A percentile compares a stretch with the other conserved stretches of the same genome.
Conservation (phyloP, 1,140 invertebrate species). For the Neodiprion fabricii region DNA sequence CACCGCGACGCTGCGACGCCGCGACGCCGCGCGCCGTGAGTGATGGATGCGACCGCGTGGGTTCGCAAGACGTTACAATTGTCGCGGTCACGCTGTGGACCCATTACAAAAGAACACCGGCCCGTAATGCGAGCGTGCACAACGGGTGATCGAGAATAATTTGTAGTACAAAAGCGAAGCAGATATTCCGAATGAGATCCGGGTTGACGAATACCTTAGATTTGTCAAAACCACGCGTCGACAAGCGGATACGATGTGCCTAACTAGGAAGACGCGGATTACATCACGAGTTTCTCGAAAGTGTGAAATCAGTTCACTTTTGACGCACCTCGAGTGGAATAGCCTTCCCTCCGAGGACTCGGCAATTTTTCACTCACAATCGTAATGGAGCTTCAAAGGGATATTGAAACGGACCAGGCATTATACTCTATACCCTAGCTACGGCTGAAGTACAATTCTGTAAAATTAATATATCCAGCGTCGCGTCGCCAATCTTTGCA, state of each 20-base stretch:
- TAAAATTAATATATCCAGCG: no score
- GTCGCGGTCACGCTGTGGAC: not conserved
- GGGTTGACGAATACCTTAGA: not conserved
- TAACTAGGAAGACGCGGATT: no score
- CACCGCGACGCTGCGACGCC: not conserved
- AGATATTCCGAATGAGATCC: not conserved
- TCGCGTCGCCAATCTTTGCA: no score
- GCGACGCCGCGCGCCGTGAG: not conserved
- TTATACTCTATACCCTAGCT: no score
- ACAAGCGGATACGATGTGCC: not conserved
- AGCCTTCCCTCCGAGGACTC: no score
- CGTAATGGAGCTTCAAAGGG: no score
- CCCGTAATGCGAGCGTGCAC: not conserved
- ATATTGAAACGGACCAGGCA: no score
- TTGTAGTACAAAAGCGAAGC: not conserved
- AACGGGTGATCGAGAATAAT: constrained; percentile 7
- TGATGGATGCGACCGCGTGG: constrained; percentile 3
- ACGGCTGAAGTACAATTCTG: no score
- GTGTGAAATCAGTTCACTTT: no score
- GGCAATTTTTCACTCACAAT: no score
- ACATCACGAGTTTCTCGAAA: no score
- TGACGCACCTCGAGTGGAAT: no score
- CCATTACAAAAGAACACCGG: not conserved
- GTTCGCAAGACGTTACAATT: not conserved
- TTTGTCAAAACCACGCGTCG: not conserved